Evolutionary conservation across 2,113 vertebrate genomes (phyloP).

Genomic region (Amphilophus citrinellus): DNA sequence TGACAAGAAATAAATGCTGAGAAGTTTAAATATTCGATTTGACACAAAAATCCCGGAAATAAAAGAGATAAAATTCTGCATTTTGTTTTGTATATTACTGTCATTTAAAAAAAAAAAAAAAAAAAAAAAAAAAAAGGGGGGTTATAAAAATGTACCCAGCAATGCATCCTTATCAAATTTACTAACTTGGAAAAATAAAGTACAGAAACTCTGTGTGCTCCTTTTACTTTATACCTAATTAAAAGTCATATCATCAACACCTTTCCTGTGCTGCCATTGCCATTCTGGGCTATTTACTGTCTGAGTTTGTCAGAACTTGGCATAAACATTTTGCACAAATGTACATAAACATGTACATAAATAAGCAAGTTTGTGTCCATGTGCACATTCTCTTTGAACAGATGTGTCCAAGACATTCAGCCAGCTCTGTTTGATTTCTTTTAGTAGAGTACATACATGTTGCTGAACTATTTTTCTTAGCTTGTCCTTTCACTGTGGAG

Average conservation of each 20-base stretch:
- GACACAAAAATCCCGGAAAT: background rate
- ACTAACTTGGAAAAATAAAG: background rate
- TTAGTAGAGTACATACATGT: background rate
- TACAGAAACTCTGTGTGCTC: background rate
- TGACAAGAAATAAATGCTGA: background rate
- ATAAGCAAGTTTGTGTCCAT: too few relatives aligned
- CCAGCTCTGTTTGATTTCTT: background rate
- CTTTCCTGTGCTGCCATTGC: background rate
- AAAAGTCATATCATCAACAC: background rate
- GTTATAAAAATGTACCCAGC: background rate
- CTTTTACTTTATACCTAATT: background rate
- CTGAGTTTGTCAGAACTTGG: background rate
- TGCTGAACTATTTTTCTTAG: background rate
- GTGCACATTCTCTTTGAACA: background rate
- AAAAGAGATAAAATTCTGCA: background rate
- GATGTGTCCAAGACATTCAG: background rate
- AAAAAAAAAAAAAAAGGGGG: background rate
- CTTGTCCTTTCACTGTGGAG: conserved; percentile 19
- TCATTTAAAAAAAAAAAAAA: background rate
- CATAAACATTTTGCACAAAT: background rate
- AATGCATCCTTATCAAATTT: background rate
- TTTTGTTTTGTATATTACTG: background rate
- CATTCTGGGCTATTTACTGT: background rate
- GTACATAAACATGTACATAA: background rate
- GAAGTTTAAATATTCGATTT: background rate